Base-by-base conservation (phyloP, 2,888 invertebrate genomes). In the Drosophila villosipedis region DNA sequence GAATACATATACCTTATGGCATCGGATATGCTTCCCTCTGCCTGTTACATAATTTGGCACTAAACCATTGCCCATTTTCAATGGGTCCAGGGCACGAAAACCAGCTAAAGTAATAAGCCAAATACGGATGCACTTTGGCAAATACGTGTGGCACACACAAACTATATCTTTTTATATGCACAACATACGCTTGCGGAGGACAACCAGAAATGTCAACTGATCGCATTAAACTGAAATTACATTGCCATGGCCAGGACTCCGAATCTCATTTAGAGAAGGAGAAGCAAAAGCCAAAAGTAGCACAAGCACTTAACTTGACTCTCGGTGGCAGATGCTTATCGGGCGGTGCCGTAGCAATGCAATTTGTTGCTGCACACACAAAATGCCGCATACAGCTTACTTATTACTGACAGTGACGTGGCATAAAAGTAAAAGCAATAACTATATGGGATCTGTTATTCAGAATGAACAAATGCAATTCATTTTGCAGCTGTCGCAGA, bases 201-300 rank as follows among this genome's bases (percentile, higher is more conserved):
- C 71, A 54, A 66, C 64, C 55, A 64, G 53, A 83, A 78, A 89
- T 89, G 90, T 82, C 90, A 84, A 76, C 80, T 80, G 88, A 89
- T 89, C 85, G 68, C 80, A 85, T 89, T 85, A 80, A 84, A 72
- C 43, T 82, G 60, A 76, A 90, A 90, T 82, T 89, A 70, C 90
- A 89, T 82, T 82, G 80, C 60, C 60, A 79, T 68, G 62, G 62
- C 68, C 63, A 41, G 53, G 49, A 55, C 33, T 57, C 54, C 52
- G 30, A 76, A 76, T 61, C 68, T 58, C 68, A 54, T 59, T 33
- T 49, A 54, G 25, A 63, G 54, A 28, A 41, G 25, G 31, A 22
- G 3, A 39, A 16, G 19, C 62, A 60, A 47, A 25, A 41, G 35
- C 41, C 33, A 49, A 30, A 37, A 33, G 10, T 30, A 62, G 53